A percentile compares a stretch with the other conserved stretches of the same genome.
phyloP scores from a whole-genome alignment of 2,888 invertebrate species.

The Thalpophila matura region DNA sequence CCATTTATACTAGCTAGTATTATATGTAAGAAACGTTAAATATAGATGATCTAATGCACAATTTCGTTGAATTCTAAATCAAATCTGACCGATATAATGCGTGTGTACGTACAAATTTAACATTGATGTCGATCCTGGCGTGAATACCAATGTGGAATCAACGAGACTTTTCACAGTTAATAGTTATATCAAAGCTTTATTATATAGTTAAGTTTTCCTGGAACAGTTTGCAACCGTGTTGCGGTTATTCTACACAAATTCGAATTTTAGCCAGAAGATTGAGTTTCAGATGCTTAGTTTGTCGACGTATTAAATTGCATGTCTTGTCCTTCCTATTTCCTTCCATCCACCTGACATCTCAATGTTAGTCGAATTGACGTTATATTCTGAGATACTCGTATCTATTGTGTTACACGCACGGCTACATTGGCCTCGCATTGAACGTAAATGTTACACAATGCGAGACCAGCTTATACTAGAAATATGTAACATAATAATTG shows the following conservation, averaged over 20 bases:
- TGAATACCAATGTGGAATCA: slow-evolving; percentile 48
- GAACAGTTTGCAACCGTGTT: background rate
- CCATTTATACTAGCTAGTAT: background rate
- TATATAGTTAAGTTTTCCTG: slow-evolving; percentile 16
- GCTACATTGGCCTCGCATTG: too few relatives aligned
- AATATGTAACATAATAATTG: too few relatives aligned
- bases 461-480: too few relatives aligned
- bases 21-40: background rate
- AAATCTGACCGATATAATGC: slow-evolving; percentile 38
- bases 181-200: slow-evolving; percentile 19
- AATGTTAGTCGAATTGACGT: slow-evolving; percentile 18
- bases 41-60: background rate
- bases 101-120: slow-evolving; percentile 21
- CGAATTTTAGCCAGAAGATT: background rate
- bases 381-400: slow-evolving; percentile 8
- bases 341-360: too few relatives aligned
- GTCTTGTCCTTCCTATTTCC: slow-evolving; percentile 29
- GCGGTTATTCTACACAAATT: background rate
- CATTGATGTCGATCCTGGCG: slow-evolving; percentile 22
- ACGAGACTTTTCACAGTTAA: slow-evolving; percentile 29
- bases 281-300: slow-evolving; percentile 7
- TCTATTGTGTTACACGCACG: too few relatives aligned
- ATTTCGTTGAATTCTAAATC: slow-evolving; percentile 35
- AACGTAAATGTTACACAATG: too few relatives aligned
- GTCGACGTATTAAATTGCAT: slow-evolving; percentile 12